phyloP scores from a whole-genome alignment of 2,113 vertebrate species.

The Pundamilia nyererei region DNA sequence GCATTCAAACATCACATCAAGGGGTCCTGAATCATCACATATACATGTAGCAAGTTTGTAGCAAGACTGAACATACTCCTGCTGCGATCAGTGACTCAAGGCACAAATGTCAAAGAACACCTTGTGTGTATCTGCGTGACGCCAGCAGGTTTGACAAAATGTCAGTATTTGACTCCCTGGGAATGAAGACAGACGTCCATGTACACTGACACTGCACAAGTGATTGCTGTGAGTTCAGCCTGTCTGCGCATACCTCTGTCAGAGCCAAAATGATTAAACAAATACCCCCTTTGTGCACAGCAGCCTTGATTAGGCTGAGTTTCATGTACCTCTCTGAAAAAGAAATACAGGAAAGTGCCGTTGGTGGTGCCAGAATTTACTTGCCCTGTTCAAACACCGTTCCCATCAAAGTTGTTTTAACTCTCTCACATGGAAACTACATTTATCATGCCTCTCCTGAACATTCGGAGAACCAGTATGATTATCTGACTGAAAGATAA shows the following conservation, averaged over 20 bases:
- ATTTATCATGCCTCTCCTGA: conserved; percentile 50
- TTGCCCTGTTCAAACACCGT: conserved; percentile 54
- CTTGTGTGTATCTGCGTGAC: not conserved
- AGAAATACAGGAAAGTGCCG: conserved; percentile 51
- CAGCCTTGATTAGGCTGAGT: conserved; percentile 64
- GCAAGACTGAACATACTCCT: not conserved
- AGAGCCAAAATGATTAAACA: conserved; percentile 67
- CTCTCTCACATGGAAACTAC: conserved; percentile 51
- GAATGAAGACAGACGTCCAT: not conserved
- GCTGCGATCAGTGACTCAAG: not conserved
- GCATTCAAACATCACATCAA: not conserved
- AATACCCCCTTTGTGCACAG: conserved; percentile 64
- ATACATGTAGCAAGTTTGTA: not conserved
- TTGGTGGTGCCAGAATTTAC: conserved; percentile 62
- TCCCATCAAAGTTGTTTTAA: conserved; percentile 61
- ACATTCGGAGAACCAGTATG: conserved; percentile 14
- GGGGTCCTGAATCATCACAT: not conserved
- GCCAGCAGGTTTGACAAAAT: not conserved
- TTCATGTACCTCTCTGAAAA: conserved; percentile 49
- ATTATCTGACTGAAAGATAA: conserved; percentile 60
- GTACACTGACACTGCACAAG: conserved; percentile 34
- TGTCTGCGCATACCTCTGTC: conserved; percentile 29
- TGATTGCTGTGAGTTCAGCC: conserved; percentile 39
- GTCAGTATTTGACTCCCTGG: not conserved
- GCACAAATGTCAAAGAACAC: not conserved